A percentile compares a stretch with the other conserved stretches of the same genome.
Evolutionary conservation across 1,140 invertebrate genomes (phyloP).

Genomic region (Glossosoma conforme): DNA sequence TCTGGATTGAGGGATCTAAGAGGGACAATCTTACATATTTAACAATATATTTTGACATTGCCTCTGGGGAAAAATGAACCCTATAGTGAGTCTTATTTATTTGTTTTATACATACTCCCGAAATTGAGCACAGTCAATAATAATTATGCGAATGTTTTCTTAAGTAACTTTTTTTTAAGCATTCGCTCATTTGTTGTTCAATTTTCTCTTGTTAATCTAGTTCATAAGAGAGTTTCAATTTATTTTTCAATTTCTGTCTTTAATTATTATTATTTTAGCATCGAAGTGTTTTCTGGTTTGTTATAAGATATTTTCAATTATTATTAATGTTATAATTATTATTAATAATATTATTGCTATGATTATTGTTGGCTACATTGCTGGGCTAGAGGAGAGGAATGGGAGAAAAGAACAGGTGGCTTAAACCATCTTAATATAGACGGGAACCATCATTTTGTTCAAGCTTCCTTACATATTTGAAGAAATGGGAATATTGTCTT

Average conservation of each 20-base stretch:
- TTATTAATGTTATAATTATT: not conserved
- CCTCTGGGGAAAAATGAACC: no score
- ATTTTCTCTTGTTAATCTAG: not conserved
- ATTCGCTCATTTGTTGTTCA: not conserved
- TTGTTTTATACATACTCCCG: not conserved
- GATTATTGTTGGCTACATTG: not conserved
- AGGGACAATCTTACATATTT: no score
- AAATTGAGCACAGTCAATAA: not conserved
- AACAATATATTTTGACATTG: no score
- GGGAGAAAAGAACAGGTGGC: no score
- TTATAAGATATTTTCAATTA: not conserved
- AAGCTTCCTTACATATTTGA: no score
- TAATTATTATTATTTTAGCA: not conserved
- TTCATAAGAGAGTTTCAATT: not conserved
- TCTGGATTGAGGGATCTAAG: no score
- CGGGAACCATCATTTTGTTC: no score
- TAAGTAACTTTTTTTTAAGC: not conserved
- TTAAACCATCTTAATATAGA: no score
- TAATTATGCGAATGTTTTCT: not conserved
- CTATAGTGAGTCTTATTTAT: not conserved
- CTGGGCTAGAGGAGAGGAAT: not conserved
- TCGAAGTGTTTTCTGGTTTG: no score
- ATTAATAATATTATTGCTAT: not conserved
- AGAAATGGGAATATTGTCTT: no score
- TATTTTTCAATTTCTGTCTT: slow-evolving; percentile 1